Percentiles rank a stretch among this genome's conserved stretches.
Conservation (phyloP, 2,888 invertebrate genomes). For the Drosophila pseudotalamancana region DNA sequence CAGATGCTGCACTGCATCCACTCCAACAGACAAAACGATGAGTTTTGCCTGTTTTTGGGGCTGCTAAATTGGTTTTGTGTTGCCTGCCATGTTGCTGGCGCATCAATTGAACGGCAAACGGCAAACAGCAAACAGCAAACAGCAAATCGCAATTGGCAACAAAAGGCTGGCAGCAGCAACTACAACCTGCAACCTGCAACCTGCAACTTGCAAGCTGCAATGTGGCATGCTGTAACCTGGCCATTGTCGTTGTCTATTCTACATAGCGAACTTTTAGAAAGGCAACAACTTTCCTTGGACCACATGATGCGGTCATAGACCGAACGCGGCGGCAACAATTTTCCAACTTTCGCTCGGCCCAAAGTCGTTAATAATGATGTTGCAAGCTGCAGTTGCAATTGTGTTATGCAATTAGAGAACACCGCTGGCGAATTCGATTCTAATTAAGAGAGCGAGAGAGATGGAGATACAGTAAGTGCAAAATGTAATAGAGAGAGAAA, state of each 20-base stretch:
- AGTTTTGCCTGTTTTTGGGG: conserved; percentile 72
- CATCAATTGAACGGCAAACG: conserved; percentile 65
- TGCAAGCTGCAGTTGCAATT: conserved; percentile 19
- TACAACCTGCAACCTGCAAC: conserved; percentile 10
- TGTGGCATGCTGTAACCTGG: conserved; percentile 53
- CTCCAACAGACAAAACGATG: conserved; percentile 41
- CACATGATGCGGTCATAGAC: conserved; percentile 63
- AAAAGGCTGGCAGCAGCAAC: conserved; percentile 19
- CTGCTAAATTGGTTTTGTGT: conserved; percentile 74
- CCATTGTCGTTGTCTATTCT: conserved; percentile 53
- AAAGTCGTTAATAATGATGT: conserved; percentile 40
- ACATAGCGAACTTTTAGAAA: conserved; percentile 72
- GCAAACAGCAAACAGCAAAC: conserved; percentile 15
- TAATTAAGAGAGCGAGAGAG: conserved; percentile 43
- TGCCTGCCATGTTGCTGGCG: conserved; percentile 73
- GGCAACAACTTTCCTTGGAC: conserved; percentile 72
- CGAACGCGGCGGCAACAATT: conserved; percentile 17
- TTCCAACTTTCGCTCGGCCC: conserved; percentile 55
- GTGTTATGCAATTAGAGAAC: conserved; percentile 59
- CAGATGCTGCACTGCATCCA: conserved; percentile 22
- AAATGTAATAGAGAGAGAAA: neutral
- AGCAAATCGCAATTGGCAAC: conserved; percentile 6
- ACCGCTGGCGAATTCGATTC: conserved; percentile 39
- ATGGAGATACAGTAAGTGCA: neutral
- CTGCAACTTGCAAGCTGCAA: conserved; percentile 32